Percentiles rank a stretch among this genome's conserved stretches.
Conservation (phyloP, 2,113 vertebrate species). For the Dipodomys merriami region DNA sequence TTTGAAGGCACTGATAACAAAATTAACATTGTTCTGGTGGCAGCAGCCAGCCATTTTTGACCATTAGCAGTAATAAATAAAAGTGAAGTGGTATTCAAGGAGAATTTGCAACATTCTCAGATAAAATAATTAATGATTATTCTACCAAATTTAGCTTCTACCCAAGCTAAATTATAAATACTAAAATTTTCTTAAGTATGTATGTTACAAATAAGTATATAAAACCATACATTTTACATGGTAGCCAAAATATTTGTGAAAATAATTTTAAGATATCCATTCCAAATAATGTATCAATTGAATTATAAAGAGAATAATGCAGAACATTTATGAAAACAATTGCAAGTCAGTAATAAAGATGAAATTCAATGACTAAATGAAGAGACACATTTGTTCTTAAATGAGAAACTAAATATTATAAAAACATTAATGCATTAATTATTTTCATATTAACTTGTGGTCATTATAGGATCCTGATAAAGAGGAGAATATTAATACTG, state of each 20-base stretch:
- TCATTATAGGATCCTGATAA: slow-evolving; percentile 22
- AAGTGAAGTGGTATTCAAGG: not conserved
- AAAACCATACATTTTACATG: not conserved
- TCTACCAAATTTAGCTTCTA: not conserved
- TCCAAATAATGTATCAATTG: not conserved
- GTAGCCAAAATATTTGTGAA: slow-evolving; percentile 2
- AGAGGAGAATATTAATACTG: not conserved
- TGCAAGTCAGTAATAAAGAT: not conserved
- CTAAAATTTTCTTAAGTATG: slow-evolving; percentile 13
- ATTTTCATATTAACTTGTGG: slow-evolving; percentile 46
- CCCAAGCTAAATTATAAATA: slow-evolving; percentile 27
- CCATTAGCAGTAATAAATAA: not conserved
- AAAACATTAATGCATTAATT: slow-evolving; percentile 3
- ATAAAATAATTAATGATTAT: not conserved
- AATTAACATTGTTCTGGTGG: slow-evolving; percentile 9
- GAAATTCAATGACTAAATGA: slow-evolving; percentile 41
- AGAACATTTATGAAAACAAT: slow-evolving; percentile 38
- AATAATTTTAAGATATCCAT: slow-evolving; percentile 36
- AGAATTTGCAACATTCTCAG: not conserved
- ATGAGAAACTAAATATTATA: not conserved
- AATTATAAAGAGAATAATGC: not conserved
- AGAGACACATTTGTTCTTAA: slow-evolving; percentile 4
- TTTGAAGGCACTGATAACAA: not conserved
- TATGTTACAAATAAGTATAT: not conserved
- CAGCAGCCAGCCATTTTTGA: not conserved